These are phyloP conservation scores for Ptilodon capucinus DNA, from an alignment of 2,888 invertebrate genomes.

Conservation along the genomic window DNA sequence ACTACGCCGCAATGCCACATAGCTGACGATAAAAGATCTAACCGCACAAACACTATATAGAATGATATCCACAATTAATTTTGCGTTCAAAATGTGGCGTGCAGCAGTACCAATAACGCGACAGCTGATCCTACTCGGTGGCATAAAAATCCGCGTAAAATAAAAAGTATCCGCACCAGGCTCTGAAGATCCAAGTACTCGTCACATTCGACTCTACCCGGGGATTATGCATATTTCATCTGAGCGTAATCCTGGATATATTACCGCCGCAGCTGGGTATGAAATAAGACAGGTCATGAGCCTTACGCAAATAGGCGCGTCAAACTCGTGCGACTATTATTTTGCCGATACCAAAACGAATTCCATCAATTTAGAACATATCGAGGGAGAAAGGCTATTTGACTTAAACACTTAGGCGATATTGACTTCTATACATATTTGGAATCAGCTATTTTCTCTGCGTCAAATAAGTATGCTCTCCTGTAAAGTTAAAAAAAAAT, in stretches of 20 bases:
- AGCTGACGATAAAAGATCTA: neutral
- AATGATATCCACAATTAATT: neutral
- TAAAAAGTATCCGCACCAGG: neutral
- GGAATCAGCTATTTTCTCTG: too few species aligned
- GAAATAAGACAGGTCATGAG: neutral
- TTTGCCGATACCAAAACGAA: too few species aligned
- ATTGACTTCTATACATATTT: too few species aligned
- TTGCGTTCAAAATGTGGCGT: neutral
- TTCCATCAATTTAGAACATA: too few species aligned
- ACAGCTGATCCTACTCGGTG: neutral
- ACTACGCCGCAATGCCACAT: neutral
- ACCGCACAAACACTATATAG: neutral
- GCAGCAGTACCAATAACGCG: neutral
- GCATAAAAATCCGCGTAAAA: neutral
- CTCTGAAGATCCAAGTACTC: neutral
- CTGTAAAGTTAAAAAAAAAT: too few species aligned
- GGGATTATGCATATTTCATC: constrained; percentile 1
- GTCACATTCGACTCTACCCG: neutral
- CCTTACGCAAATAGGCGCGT: too few species aligned
- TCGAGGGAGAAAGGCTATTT: too few species aligned
- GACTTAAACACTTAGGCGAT: too few species aligned
- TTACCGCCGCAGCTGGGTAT: neutral
- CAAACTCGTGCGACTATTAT: too few species aligned
- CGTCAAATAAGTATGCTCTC: too few species aligned
- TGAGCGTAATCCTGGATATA: neutral